These are phyloP conservation scores for Aurelia sp. DNA, from an alignment of 30 jellyfish, hydroid and myxozoan genomes.

Conservation along the genomic window DNA sequence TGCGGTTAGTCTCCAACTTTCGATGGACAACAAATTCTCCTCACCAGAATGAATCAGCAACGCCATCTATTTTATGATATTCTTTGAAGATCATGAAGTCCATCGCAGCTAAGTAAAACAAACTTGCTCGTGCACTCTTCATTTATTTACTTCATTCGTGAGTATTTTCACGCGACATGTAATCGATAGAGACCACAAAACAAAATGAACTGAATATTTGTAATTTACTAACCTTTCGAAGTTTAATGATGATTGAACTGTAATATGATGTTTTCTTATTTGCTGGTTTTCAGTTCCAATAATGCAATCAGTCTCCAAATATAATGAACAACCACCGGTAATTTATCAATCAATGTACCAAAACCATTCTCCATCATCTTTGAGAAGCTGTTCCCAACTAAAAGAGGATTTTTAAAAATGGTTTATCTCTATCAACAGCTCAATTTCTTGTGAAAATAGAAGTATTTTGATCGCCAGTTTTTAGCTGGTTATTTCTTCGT, in stretches of 20 bases:
- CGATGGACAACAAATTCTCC: too few relatives aligned
- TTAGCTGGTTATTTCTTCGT: too few relatives aligned
- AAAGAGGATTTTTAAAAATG: background rate
- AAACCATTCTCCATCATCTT: background rate
- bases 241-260: background rate
- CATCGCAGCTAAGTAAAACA: background rate
- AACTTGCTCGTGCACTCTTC: background rate
- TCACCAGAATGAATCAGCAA: too few relatives aligned
- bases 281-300: constrained; percentile 7
- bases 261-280: background rate
- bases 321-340: constrained; percentile 44
- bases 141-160: too few relatives aligned
- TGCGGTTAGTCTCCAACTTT: too few relatives aligned
- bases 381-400: background rate
- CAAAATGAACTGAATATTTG: background rate
- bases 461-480: too few relatives aligned
- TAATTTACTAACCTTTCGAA: background rate
- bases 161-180: too few relatives aligned
- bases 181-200: too few relatives aligned
- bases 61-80: too few relatives aligned
- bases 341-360: constrained; percentile 6
- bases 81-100: too few relatives aligned
- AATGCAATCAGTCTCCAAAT: constrained; percentile 51
- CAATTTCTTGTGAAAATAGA: too few relatives aligned
- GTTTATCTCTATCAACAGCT: too few relatives aligned